Base-by-base conservation (phyloP, 2,888 invertebrate species). In the Antitype chi region DNA sequence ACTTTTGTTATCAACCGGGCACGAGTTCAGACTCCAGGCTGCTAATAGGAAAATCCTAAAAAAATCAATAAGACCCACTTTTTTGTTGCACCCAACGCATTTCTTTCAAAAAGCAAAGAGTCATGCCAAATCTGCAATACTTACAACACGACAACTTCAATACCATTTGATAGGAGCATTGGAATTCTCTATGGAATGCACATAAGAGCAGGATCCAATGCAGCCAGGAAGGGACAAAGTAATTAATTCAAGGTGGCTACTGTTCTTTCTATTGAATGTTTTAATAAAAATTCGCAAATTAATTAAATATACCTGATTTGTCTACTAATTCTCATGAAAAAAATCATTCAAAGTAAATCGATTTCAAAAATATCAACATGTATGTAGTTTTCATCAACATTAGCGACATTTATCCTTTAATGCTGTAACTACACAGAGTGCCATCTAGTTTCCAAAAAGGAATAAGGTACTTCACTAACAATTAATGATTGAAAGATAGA, bases 321-420 rank as follows among this genome's bases (percentile, higher is more conserved):
- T 49, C 17, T 49, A 20, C 6, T 49, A 6, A 20, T 49, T 49
- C 17, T 49, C 17, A 0, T 2, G 0, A 49, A 20, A 25, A 25
- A 25, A 8, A 17, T 7, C 15, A 25, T 57, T 57, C 15, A 25
- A 57, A 25, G 57, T 49, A 47, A 49, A 47, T 25, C 2, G 17
- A 25, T 57, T 25, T 57, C 6, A 25, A 57, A 49, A 57, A 59
- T 9, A 59, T 55, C n/a, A n/a, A n/a, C n/a, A n/a, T n/a, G n/a
- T n/a, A n/a, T n/a, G n/a, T n/a, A n/a, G n/a, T n/a, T n/a, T n/a
- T n/a, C 23, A 13, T n/a, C 43, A n/a, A 17, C 1, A 57, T 17
- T 68, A 59, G 64, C 43, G 83, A 66, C 78, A 84, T 85, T 86
- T 85, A 66, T 70, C 7, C 13, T 7, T 23, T 2, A 8, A 20